A percentile compares a stretch with the other conserved stretches of the same genome.
phyloP scores from a whole-genome alignment of 2,113 vertebrate species.

The Porphyrio hochstetteri region DNA sequence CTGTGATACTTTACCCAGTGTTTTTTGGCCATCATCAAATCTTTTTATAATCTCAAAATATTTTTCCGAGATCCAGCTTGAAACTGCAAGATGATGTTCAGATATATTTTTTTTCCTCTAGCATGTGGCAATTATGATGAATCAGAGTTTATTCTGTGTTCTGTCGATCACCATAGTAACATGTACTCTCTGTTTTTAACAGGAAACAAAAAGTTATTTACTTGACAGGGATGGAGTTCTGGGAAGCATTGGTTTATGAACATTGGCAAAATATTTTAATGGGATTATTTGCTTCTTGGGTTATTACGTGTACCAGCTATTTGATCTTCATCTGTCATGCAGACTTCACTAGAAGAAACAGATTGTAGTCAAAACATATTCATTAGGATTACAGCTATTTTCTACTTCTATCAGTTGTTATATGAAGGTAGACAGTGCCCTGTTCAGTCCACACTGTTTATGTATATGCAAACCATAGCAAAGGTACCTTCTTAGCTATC shows the following conservation, averaged over 20 bases:
- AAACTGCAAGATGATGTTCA: slow-evolving; percentile 5
- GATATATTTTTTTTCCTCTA: background rate
- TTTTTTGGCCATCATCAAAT: background rate
- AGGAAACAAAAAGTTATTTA: slow-evolving; percentile 63
- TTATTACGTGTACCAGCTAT: background rate
- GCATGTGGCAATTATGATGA: slow-evolving; percentile 46
- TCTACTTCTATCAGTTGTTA: background rate
- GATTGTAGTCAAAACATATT: background rate
- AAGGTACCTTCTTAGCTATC: background rate
- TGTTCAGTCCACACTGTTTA: background rate
- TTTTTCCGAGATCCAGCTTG: slow-evolving; percentile 11
- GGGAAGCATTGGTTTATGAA: slow-evolving; percentile 6
- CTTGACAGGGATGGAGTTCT: slow-evolving; percentile 14
- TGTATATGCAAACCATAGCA: background rate
- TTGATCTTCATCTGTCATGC: background rate
- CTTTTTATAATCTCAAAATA: background rate
- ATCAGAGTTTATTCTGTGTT: slow-evolving; percentile 45
- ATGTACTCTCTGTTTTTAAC: slow-evolving; percentile 2
- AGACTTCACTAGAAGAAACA: background rate
- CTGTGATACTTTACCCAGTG: background rate
- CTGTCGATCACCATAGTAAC: slow-evolving; percentile 64
- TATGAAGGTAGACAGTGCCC: background rate
- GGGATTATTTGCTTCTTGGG: background rate
- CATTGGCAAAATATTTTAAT: slow-evolving; percentile 26
- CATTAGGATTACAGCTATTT: background rate